phyloP scores from a whole-genome alignment of 1,140 invertebrate genomes.

The Micrasema minimum region DNA sequence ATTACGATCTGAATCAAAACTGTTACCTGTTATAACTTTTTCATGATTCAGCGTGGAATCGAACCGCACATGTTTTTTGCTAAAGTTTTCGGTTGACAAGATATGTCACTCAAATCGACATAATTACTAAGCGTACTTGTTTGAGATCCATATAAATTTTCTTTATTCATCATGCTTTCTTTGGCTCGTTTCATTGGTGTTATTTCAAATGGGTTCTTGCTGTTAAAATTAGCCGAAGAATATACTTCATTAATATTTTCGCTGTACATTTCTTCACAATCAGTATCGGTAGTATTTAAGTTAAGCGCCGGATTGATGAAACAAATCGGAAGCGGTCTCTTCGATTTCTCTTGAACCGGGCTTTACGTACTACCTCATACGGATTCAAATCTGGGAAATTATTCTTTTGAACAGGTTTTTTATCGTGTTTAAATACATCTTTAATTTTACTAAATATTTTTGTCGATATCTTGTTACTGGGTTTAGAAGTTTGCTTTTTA shows the following conservation, averaged over 20 bases:
- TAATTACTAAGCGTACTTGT: constrained; percentile 11
- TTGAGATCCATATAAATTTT: constrained; percentile 37
- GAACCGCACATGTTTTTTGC: constrained; percentile 65
- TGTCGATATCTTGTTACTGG: constrained; percentile 59
- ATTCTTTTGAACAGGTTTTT: constrained; percentile 53
- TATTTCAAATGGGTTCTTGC: constrained; percentile 41
- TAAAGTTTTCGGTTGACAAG: constrained; percentile 54
- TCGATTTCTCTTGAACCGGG: constrained; percentile 56
- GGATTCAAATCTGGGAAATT: constrained; percentile 58
- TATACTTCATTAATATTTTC: constrained; percentile 33
- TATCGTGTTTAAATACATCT: constrained; percentile 64
- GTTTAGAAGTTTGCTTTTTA: constrained; percentile 37
- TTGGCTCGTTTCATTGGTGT: constrained; percentile 36
- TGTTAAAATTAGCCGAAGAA: constrained; percentile 18
- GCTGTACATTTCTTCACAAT: constrained; percentile 61
- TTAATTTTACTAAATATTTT: constrained; percentile 65
- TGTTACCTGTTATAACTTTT: constrained; percentile 65
- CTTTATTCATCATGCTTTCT: constrained; percentile 40
- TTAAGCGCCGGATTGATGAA: constrained; percentile 64
- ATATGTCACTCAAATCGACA: constrained; percentile 38
- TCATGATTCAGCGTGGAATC: constrained; percentile 64
- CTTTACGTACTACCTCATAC: constrained; percentile 63
- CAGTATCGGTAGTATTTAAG: constrained; percentile 64
- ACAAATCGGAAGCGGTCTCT: constrained; percentile 56
- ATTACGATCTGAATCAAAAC: constrained; percentile 58